These are phyloP conservation scores for Antigone vipio DNA, from an alignment of 2,113 vertebrate genomes.

Conservation along the genomic window DNA sequence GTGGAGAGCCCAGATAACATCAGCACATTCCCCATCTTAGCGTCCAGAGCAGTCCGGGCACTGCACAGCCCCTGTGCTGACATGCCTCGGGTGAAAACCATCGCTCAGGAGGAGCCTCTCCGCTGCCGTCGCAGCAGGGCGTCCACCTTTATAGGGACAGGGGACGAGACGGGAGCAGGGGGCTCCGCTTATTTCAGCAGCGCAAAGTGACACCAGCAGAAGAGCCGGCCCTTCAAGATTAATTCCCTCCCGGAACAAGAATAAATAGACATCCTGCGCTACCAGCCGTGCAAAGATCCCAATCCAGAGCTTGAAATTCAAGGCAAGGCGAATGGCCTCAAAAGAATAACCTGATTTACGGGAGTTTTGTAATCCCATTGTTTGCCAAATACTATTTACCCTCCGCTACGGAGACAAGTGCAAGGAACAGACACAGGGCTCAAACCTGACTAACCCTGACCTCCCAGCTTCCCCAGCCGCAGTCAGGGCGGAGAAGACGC, in stretches of 20 bases:
- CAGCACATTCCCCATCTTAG: background rate
- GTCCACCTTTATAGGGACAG: background rate
- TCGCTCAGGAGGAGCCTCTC: background rate
- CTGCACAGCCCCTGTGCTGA: too few species aligned
- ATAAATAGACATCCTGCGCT: background rate
- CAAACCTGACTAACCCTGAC: too few species aligned
- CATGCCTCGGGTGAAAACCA: fast-evolving
- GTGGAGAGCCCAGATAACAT: background rate
- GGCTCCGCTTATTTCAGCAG: background rate
- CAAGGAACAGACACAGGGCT: background rate
- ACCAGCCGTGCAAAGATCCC: background rate
- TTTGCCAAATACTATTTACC: background rate
- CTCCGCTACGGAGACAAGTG: too few species aligned
- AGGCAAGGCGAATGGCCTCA: background rate
- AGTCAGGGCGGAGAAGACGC: background rate
- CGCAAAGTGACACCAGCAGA: fast-evolving
- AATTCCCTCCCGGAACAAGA: background rate
- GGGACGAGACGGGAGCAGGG: fast-evolving
- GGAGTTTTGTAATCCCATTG: background rate
- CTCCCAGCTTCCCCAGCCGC: too few species aligned
- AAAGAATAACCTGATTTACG: background rate
- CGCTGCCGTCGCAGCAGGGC: fast-evolving
- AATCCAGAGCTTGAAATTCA: background rate
- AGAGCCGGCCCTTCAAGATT: background rate
- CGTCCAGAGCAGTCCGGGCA: background rate